phyloP scores from a whole-genome alignment of 2,797 vertebrate species.

The Craterocephalus amniculus region DNA sequence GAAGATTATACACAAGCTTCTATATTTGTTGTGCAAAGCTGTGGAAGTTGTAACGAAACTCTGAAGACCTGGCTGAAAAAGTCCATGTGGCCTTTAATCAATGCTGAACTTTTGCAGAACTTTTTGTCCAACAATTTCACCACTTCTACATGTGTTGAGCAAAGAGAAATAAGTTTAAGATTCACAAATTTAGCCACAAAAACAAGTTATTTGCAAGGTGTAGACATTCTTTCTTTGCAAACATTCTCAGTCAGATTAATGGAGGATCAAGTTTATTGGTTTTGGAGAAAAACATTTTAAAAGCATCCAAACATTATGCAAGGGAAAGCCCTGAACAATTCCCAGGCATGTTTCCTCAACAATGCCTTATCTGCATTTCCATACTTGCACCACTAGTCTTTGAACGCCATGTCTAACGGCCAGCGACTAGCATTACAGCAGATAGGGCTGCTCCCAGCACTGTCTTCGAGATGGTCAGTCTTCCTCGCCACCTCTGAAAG shows the following conservation, averaged over 20 bases:
- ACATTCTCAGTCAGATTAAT: constrained; percentile 48
- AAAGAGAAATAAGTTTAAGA: constrained; percentile 26
- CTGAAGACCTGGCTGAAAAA: not conserved
- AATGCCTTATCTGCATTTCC: constrained; percentile 93
- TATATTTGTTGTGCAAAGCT: constrained; percentile 30
- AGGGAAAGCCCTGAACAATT: constrained; percentile 84
- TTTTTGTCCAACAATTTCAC: constrained; percentile 8
- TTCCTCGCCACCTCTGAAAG: constrained; percentile 79
- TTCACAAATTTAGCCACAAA: constrained; percentile 47
- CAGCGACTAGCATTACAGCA: constrained; percentile 83
- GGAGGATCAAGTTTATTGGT: constrained; percentile 59
- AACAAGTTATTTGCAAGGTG: constrained; percentile 46
- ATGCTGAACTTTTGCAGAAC: constrained; percentile 17
- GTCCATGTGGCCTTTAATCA: constrained; percentile 17
- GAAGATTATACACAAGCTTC: constrained; percentile 78
- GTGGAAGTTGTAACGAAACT: constrained; percentile 14
- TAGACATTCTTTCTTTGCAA: constrained; percentile 53
- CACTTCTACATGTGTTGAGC: constrained; percentile 4
- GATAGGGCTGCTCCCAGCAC: constrained; percentile 76
- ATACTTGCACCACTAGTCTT: constrained; percentile 89
- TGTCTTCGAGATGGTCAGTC: constrained; percentile 83
- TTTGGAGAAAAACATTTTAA: constrained; percentile 82
- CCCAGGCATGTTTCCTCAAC: constrained; percentile 88
- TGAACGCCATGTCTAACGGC: constrained; percentile 89
- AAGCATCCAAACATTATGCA: constrained; percentile 70